Base-by-base conservation (phyloP, 1,140 invertebrate species). In the Zaprionus nigranus region DNA sequence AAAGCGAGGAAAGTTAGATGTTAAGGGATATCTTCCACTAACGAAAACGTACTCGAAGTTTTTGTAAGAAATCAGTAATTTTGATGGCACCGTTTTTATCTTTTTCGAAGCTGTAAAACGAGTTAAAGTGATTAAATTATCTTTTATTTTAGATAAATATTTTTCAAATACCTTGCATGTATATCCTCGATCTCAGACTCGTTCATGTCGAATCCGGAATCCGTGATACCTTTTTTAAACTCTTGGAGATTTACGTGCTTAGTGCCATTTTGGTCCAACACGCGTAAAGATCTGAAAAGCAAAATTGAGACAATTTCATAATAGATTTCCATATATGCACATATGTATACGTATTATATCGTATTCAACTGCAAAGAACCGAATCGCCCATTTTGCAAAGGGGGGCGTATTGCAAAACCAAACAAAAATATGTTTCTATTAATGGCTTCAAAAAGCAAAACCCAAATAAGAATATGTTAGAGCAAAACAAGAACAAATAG, bases 241-340 rank as follows among this genome's bases (percentile, higher is more conserved):
- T 99, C 98, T 53, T 97, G 96, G 15, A 95, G 93, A 82, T 95
- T 97, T 7, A 99, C 92, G 40, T 95, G 94, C 84, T 96, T 97
- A 92, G 95, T 98, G 24, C 96, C 96, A 93, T 99, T 97, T 68
- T 98, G 96, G 91, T 99, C 98, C 96, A 99, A 98, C 56, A 96
- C 94, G 36, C 97, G 95, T 91, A 99, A 99, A 66, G 96, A 93
- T 92, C 98, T 98, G 91, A 60, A 67, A 68, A 17, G 24, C 2
- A 36, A 38, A 46, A 49, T n/a, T n/a, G 60, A 56, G 26, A 5
- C 38, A 56, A 56, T 30, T 5, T n/a, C 2, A 49, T 12, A 46
- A 9, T 3, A 28, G n/a, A n/a, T 60, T 24, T 60, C n/a, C 17
- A 46, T 17, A 17, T 17, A 9, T 46, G n/a, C 17, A 9, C 3